phyloP scores from a whole-genome alignment of 2,113 vertebrate genomes.

The Ochotona princeps region DNA sequence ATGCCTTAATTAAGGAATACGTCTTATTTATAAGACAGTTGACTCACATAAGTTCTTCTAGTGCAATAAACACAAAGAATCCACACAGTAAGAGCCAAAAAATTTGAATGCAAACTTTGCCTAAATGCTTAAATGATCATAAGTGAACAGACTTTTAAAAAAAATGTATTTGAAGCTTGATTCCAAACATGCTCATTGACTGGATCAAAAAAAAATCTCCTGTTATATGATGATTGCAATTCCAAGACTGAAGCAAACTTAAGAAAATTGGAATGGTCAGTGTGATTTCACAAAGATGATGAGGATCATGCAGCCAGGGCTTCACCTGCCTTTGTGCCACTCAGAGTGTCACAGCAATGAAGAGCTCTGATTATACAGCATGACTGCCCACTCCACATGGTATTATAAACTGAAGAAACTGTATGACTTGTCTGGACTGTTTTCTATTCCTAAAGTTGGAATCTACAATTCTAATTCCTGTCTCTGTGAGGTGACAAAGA shows the following conservation, averaged over 20 bases:
- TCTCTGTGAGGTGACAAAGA: background rate
- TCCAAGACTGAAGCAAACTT: background rate
- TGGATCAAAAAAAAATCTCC: background rate
- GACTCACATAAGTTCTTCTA: no score
- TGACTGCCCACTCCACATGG: background rate
- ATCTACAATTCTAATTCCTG: background rate
- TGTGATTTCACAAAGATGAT: rapidly evolving
- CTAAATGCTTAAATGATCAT: background rate
- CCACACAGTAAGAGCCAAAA: background rate
- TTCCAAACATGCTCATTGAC: background rate
- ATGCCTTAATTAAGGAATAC: no score
- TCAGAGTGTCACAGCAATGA: rapidly evolving
- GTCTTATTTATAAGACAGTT: no score
- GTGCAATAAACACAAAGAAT: background rate
- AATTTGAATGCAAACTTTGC: background rate
- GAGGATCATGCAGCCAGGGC: background rate
- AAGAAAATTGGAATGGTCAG: background rate
- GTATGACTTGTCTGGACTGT: background rate
- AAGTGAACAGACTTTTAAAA: background rate
- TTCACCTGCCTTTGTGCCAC: rapidly evolving
- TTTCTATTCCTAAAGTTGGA: background rate
- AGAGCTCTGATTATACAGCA: background rate
- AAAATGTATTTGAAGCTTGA: background rate
- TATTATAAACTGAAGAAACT: background rate
- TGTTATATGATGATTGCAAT: background rate